phyloP scores from a whole-genome alignment of 1,140 invertebrate species.

The Probaryconus sp. region DNA sequence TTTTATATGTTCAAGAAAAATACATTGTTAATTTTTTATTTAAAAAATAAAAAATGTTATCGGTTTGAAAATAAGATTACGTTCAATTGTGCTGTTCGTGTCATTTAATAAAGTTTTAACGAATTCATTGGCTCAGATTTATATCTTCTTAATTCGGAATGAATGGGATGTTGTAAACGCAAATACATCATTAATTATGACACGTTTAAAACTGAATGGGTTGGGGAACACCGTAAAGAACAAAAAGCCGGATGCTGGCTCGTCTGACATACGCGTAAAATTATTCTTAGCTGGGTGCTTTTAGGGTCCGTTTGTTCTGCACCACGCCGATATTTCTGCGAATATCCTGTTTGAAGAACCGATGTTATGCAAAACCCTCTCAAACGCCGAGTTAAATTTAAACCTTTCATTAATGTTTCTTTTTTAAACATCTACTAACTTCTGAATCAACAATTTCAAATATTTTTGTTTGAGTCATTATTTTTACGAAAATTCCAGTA shows the following conservation, averaged over 20 bases:
- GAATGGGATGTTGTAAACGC: not conserved
- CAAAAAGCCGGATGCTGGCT: constrained; percentile 17
- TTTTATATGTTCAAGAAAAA: too few species aligned
- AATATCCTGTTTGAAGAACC: constrained; percentile 54
- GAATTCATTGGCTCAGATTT: too few species aligned
- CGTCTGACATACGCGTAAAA: constrained; percentile 8
- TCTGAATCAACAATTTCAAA: too few species aligned
- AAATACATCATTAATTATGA: constrained; percentile 4
- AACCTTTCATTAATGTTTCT: too few species aligned
- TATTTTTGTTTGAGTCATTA: too few species aligned
- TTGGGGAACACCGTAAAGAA: not conserved
- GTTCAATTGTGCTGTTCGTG: too few species aligned
- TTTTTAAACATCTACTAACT: too few species aligned
- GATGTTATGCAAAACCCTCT: constrained; percentile 11
- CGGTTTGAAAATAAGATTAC: too few species aligned
- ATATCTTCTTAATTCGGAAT: not conserved
- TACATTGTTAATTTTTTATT: constrained; percentile 37
- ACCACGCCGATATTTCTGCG: constrained; percentile 1
- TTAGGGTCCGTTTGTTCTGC: constrained; percentile 14
- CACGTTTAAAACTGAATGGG: too few species aligned
- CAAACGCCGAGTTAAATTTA: too few species aligned
- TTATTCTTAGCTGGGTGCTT: constrained; percentile 25
- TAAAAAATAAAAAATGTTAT: not conserved
- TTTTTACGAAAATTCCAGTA: too few species aligned
- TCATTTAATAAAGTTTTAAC: too few species aligned